phyloP scores from a whole-genome alignment of 1,140 invertebrate genomes.

The Neodiprion pinetum region DNA sequence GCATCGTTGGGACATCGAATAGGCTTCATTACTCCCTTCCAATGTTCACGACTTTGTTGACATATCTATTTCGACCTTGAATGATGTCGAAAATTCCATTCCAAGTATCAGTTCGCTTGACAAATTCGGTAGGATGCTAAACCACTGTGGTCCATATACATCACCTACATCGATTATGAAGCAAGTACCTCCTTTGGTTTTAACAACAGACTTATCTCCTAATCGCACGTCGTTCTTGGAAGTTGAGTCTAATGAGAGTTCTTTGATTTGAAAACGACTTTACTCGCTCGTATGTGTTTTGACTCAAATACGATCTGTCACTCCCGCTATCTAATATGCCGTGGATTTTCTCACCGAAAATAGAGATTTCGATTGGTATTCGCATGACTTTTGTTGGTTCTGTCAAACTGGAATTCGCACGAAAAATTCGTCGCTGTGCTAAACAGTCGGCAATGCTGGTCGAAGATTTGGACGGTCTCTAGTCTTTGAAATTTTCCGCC shows the following conservation, averaged over 20 bases:
- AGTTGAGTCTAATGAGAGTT: background rate
- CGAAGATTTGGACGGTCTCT: background rate
- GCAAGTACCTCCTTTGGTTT: background rate
- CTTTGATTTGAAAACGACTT: constrained; percentile 3
- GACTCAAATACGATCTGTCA: constrained; percentile 26
- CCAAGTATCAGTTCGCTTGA: constrained; percentile 18
- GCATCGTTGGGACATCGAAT: background rate
- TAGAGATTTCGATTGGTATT: constrained; percentile 21
- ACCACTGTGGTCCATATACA: constrained; percentile 13
- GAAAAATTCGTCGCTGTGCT: constrained; percentile 11
- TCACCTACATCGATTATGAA: constrained; percentile 18
- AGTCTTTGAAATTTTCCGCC: background rate
- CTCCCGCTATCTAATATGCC: constrained; percentile 29
- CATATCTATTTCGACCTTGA: constrained; percentile 16
- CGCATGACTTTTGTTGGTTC: constrained; percentile 17
- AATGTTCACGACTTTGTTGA: constrained; percentile 13
- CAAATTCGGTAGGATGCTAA: constrained; percentile 15
- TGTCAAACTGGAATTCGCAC: background rate
- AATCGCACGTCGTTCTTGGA: background rate
- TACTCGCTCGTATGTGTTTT: background rate
- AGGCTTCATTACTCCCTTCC: constrained; percentile 17
- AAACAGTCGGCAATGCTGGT: background rate
- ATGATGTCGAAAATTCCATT: constrained; percentile 16
- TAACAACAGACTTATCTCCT: constrained; percentile 9
- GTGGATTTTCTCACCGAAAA: constrained; percentile 22